These are phyloP conservation scores for Drosophila falleni DNA, from an alignment of 2,888 invertebrate species.

Conservation along the genomic window DNA sequence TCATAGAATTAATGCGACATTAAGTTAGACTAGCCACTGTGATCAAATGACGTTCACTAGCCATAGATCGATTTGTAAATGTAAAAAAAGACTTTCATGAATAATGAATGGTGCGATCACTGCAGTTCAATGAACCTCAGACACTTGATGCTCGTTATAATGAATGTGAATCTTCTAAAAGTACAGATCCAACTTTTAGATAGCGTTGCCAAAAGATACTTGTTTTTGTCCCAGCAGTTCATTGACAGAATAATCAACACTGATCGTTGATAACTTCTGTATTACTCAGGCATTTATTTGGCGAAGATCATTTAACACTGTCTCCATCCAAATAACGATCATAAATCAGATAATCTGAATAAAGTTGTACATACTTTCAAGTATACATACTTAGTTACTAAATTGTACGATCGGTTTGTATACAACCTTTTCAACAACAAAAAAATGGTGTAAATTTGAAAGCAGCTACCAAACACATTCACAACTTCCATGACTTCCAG, in stretches of 20 bases:
- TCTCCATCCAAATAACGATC: slow-evolving; percentile 32
- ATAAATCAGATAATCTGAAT: slow-evolving; percentile 50
- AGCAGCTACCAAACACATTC: slow-evolving; percentile 32
- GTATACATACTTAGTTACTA: not conserved
- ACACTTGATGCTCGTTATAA: slow-evolving; percentile 27
- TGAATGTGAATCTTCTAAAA: slow-evolving; percentile 24
- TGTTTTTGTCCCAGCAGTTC: slow-evolving; percentile 22
- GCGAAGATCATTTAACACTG: slow-evolving; percentile 62
- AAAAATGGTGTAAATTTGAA: slow-evolving; percentile 16
- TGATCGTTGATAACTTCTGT: slow-evolving; percentile 57
- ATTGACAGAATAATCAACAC: slow-evolving; percentile 50
- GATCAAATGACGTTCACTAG: slow-evolving; percentile 41
- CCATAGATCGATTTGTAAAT: slow-evolving; percentile 43
- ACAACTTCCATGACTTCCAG: slow-evolving; percentile 23
- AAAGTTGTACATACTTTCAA: slow-evolving; percentile 5
- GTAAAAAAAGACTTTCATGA: slow-evolving; percentile 19
- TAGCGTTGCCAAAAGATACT: slow-evolving; percentile 24
- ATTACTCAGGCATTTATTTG: slow-evolving; percentile 51
- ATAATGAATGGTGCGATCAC: slow-evolving; percentile 31
- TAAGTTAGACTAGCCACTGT: slow-evolving; percentile 25
- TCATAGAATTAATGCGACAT: slow-evolving; percentile 44
- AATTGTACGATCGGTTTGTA: not conserved
- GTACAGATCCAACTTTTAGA: slow-evolving; percentile 21
- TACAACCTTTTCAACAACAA: not conserved
- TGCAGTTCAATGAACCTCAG: slow-evolving; percentile 46